Conservation (phyloP, 2,888 invertebrate genomes). For the Dicranocentrus wangi region DNA sequence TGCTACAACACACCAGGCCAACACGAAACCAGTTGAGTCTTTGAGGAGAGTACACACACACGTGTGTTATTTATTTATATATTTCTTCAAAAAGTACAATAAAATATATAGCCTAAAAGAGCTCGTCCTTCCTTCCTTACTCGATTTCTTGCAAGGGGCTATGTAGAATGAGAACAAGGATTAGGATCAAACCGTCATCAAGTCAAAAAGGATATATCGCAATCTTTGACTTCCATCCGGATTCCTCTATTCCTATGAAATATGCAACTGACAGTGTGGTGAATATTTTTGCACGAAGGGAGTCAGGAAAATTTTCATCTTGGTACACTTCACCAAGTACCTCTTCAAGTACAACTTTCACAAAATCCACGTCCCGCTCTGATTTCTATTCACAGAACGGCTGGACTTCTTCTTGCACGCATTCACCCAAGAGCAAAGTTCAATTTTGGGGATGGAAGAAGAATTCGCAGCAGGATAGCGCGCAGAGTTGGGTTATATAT, state of each 20-base stretch:
- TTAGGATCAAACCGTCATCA: constrained; percentile 54
- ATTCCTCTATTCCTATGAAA: constrained; percentile 27
- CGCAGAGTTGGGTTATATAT: no score
- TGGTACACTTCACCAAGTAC: not conserved
- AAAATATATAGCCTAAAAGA: not conserved
- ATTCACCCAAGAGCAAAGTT: not conserved
- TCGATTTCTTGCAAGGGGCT: constrained; percentile 32
- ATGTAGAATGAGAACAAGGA: constrained; percentile 34
- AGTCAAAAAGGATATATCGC: constrained; percentile 46
- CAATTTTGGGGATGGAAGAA: no score
- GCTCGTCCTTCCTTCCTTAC: constrained; percentile 15
- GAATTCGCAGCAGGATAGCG: no score
- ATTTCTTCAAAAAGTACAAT: constrained; percentile 1
- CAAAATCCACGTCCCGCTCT: not conserved
- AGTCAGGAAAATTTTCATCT: constrained; percentile 36
- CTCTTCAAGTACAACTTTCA: not conserved
- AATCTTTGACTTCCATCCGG: constrained; percentile 37
- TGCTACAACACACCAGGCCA: not conserved
- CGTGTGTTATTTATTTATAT: constrained; percentile 10
- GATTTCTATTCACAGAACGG: no score
- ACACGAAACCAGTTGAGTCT: not conserved
- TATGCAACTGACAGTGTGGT: constrained; percentile 40
- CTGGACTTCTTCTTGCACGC: no score
- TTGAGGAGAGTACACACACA: no score
- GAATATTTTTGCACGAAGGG: constrained; percentile 35